Evolutionary conservation across 2,888 invertebrate species (phyloP).

Genomic region (Trachelus iudaicus): DNA sequence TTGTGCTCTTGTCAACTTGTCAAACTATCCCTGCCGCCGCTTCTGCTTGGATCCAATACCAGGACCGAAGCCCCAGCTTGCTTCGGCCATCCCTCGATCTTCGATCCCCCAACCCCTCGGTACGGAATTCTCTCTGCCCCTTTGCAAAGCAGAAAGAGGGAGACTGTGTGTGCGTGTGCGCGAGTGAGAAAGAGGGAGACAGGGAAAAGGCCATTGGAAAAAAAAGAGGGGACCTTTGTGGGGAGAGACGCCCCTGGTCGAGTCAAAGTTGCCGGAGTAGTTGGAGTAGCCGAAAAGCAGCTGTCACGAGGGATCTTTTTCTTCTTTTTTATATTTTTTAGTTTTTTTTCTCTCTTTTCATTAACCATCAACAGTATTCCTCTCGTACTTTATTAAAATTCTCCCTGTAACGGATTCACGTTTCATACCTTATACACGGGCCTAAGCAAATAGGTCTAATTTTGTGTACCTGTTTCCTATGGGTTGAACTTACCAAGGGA

Average conservation of each 20-base stretch:
- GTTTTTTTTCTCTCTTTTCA: not conserved
- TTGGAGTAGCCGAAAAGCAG: not conserved
- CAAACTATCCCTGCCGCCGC: conserved; percentile 61
- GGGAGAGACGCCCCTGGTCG: conserved; percentile 1
- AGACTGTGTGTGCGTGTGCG: not conserved
- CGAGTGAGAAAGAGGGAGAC: not conserved
- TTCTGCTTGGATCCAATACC: conserved; percentile 54
- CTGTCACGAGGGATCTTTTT: not conserved
- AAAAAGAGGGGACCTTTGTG: not conserved
- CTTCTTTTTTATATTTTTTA: not conserved
- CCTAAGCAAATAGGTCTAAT: not conserved
- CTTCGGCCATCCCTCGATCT: conserved; percentile 10
- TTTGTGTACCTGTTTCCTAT: not conserved
- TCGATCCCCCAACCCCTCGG: not conserved
- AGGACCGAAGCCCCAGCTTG: conserved; percentile 33
- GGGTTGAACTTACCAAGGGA: not conserved
- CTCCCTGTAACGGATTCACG: not conserved
- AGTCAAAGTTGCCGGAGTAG: not conserved
- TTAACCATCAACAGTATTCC: not conserved
- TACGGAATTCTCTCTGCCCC: not conserved
- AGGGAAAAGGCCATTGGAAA: not conserved
- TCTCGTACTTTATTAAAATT: not conserved
- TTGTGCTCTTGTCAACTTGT: conserved; percentile 66
- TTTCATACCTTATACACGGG: not conserved
- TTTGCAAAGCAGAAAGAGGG: not conserved